Evolutionary conservation across 37 sponge, comb jelly and placozoan genomes (phyloP).

Genomic region (Corticium candelabrum): DNA sequence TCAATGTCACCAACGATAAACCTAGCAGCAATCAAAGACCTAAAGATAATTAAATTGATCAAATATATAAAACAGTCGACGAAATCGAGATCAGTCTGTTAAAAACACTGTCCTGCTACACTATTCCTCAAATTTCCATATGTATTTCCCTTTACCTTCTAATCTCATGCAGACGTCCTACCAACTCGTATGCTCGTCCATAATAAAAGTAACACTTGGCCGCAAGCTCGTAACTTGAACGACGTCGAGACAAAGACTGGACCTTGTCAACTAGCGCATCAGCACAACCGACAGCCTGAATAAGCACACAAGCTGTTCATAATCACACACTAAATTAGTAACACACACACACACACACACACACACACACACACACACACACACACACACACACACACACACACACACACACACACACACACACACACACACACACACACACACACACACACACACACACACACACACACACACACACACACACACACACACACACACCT

Average conservation of each 20-base stretch:
- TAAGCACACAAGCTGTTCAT: background rate
- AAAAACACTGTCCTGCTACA: too few relatives aligned
- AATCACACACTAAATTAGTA: background rate
- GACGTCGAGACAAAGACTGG: constrained; percentile 22
- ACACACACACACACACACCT: too few relatives aligned
- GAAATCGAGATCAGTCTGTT: too few relatives aligned
- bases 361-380: constrained; percentile 12
- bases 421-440: constrained; percentile 14
- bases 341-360: constrained; percentile 16
- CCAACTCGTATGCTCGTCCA: constrained; percentile 73
- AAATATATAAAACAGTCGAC: too few relatives aligned
- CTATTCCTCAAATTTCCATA: too few relatives aligned
- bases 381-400: constrained; percentile 14
- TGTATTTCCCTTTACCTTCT: too few relatives aligned
- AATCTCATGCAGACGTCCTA: constrained; percentile 53
- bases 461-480: constrained; percentile 2
- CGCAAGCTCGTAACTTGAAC: constrained; percentile 65
- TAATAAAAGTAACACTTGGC: constrained; percentile 89
- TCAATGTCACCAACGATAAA: too few relatives aligned
- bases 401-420: background rate
- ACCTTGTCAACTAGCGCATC: background rate
- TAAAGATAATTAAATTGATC: too few relatives aligned
- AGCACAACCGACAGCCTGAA: background rate
- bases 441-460: background rate
- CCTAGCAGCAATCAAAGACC: too few relatives aligned